These are phyloP conservation scores for Labroides dimidiatus DNA, from an alignment of 2,797 vertebrate genomes.

Conservation along the genomic window DNA sequence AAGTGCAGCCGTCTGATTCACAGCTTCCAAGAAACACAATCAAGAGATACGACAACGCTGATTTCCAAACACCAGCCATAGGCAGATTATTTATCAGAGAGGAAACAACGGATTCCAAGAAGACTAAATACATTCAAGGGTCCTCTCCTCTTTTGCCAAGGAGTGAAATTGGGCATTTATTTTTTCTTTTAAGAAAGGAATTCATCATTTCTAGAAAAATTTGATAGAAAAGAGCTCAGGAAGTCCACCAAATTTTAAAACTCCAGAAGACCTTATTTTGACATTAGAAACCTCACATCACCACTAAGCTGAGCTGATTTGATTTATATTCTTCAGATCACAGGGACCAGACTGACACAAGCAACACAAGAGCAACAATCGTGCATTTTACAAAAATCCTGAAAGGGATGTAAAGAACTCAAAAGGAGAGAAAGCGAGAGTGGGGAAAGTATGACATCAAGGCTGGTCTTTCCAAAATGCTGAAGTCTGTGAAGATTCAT, in stretches of 20 bases:
- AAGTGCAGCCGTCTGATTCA: background rate
- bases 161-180: too few relatives aligned
- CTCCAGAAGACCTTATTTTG: too few relatives aligned
- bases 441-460: constrained; percentile 27
- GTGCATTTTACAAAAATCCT: background rate
- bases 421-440: background rate
- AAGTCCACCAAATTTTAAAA: too few relatives aligned
- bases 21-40: background rate
- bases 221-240: too few relatives aligned
- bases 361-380: background rate
- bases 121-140: background rate
- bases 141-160: too few relatives aligned
- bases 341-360: background rate
- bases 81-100: constrained; percentile 17
- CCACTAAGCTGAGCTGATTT: too few relatives aligned
- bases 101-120: background rate
- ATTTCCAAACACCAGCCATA: background rate
- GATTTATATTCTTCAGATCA: too few relatives aligned
- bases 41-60: background rate
- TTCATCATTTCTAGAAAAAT: too few relatives aligned
- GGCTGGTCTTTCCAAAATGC: constrained; percentile 53
- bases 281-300: too few relatives aligned
- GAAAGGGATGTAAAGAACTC: background rate
- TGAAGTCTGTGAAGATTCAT: constrained; percentile 38
- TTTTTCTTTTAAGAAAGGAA: too few relatives aligned